These are phyloP conservation scores for Parazoanthus swiftii DNA, from an alignment of 92 coral and sea anemone species.

Conservation along the genomic window DNA sequence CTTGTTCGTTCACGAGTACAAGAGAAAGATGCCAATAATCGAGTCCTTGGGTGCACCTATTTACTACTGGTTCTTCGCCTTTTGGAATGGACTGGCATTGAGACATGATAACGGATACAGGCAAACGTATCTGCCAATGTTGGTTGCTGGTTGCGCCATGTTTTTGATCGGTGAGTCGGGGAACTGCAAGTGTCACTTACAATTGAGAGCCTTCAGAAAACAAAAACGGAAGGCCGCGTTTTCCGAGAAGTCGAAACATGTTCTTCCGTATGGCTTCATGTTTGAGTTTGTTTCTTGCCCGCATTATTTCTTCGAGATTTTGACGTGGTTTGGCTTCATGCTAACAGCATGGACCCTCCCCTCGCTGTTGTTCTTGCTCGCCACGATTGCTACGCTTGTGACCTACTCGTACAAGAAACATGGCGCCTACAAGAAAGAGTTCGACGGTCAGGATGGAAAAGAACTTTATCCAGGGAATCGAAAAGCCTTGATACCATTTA, in stretches of 20 bases:
- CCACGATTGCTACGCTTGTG: constrained; percentile 68
- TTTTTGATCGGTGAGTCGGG: constrained; percentile 75
- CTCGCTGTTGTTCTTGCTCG: constrained; percentile 70
- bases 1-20: constrained; percentile 73
- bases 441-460: constrained; percentile 71
- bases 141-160: constrained; percentile 55
- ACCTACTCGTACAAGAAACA: constrained; percentile 72
- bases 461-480: constrained; percentile 71
- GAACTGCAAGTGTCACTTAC: constrained; percentile 69
- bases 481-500: constrained; percentile 72
- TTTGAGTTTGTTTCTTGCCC: constrained; percentile 79
- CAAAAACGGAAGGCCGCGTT: constrained; percentile 50
- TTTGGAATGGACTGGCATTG: constrained; percentile 74
- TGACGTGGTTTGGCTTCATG: constrained; percentile 80
- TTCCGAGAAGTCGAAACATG: constrained; percentile 69
- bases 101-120: constrained; percentile 73
- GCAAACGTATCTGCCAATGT: constrained; percentile 63
- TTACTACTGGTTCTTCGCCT: constrained; percentile 84
- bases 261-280: constrained; percentile 71
- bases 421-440: constrained; percentile 63
- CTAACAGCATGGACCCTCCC: constrained; percentile 66
- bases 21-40: constrained; percentile 62
- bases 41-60: constrained; percentile 83
- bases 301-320: constrained; percentile 73
- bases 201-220: constrained; percentile 66